Conservation (phyloP, 2,888 invertebrate genomes). For the Lithophane socia region DNA sequence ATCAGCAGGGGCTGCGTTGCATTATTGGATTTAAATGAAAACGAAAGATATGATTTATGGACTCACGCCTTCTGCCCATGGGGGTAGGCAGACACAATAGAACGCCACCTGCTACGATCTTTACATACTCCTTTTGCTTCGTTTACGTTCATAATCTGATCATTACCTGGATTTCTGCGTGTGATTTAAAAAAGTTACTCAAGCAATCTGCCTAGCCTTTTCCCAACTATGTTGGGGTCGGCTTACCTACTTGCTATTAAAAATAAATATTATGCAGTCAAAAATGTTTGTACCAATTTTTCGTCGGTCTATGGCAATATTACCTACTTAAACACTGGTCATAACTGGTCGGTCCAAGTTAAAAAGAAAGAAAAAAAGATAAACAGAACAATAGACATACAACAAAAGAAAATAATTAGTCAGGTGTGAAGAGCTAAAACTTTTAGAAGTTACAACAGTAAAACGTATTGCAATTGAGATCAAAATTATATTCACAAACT, state of each 20-base stretch:
- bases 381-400: background rate
- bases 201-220: background rate
- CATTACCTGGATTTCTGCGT: background rate
- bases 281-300: background rate
- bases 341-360: background rate
- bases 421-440: no score
- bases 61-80: background rate
- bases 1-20: no score
- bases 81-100: background rate
- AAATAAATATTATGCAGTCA: background rate
- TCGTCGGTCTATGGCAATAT: background rate
- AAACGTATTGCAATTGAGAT: no score
- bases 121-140: background rate
- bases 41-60: background rate
- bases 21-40: slow-evolving; percentile 16
- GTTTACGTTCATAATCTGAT: background rate
- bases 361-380: background rate
- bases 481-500: no score
- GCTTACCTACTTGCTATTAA: no score
- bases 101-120: background rate
- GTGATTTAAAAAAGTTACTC: background rate
- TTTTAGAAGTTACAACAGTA: background rate
- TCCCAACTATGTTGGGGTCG: no score
- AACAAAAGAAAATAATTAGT: no score
- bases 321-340: background rate